Percentiles rank a stretch among this genome's conserved stretches.
These are phyloP conservation scores for Nemopilema nomurai DNA, from an alignment of 30 jellyfish, hydroid and myxozoan genomes.

Conservation along the genomic window DNA sequence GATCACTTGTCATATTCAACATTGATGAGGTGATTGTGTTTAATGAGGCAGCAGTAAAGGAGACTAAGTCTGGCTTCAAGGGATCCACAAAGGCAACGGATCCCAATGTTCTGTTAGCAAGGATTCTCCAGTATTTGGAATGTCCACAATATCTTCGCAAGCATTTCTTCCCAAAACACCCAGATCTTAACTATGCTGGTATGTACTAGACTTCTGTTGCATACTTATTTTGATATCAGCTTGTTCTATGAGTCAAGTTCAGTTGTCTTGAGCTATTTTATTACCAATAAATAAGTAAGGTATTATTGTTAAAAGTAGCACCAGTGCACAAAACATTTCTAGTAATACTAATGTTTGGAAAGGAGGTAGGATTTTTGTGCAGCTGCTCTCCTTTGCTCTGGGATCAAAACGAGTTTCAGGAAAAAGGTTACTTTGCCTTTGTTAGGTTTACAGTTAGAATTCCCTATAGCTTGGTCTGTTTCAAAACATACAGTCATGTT, in stretches of 20 bases:
- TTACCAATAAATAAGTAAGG: background rate
- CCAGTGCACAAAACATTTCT: too few species aligned
- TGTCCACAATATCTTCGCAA: slow-evolving; percentile 96
- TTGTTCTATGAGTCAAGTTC: background rate
- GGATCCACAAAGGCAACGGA: slow-evolving; percentile 95
- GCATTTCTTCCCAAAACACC: slow-evolving; percentile 84
- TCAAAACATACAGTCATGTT: too few species aligned
- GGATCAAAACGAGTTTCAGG: too few species aligned
- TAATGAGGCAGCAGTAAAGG: slow-evolving; percentile 64
- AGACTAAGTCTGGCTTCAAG: slow-evolving; percentile 54
- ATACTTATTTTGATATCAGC: background rate
- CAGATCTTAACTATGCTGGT: slow-evolving; percentile 95
- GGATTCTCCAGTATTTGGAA: slow-evolving; percentile 90
- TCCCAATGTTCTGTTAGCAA: slow-evolving; percentile 80
- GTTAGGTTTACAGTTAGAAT: too few species aligned
- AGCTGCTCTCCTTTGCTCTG: too few species aligned
- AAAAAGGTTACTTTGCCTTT: too few species aligned
- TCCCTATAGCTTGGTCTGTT: too few species aligned
- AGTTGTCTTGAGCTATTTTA: background rate
- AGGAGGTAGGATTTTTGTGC: too few species aligned
- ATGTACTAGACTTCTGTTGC: background rate
- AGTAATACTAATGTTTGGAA: too few species aligned
- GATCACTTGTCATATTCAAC: slow-evolving; percentile 86
- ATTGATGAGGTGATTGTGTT: slow-evolving; percentile 87
- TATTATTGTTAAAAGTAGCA: too few species aligned